Evolutionary conservation across 2,888 invertebrate species (phyloP).

Genomic region (Phaonia tiefii): DNA sequence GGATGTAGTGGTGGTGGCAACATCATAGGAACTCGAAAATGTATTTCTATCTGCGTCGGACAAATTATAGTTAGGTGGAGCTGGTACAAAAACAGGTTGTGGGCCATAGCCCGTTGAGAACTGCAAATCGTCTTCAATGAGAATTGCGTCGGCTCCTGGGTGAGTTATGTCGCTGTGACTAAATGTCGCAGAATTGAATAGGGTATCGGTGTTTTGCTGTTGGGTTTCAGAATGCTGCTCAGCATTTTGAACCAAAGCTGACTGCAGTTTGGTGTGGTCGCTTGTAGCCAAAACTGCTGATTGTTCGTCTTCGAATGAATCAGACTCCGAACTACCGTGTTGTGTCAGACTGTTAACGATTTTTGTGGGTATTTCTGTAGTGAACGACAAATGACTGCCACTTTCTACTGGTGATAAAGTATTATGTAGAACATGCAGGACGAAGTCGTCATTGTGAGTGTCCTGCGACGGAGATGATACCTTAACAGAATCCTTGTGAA

Average conservation of each 20-base stretch:
- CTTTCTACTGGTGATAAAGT: constrained; percentile 70
- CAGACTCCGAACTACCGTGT: constrained; percentile 74
- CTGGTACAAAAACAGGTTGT: constrained; percentile 76
- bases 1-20: constrained; percentile 72
- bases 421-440: constrained; percentile 76
- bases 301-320: constrained; percentile 73
- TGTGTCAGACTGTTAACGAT: constrained; percentile 73
- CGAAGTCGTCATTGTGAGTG: constrained; percentile 76
- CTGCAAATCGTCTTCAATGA: constrained; percentile 83
- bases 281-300: constrained; percentile 44
- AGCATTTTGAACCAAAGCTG: constrained; percentile 10
- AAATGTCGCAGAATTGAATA: constrained; percentile 77
- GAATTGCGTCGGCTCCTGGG: constrained; percentile 84
- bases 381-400: constrained; percentile 70
- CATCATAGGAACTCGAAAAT: constrained; percentile 33
- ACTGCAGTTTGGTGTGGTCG: not conserved
- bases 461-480: constrained; percentile 75
- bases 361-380: constrained; percentile 78
- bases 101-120: constrained; percentile 82
- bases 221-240: not conserved
- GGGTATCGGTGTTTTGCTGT: constrained; percentile 46
- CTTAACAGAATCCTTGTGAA: constrained; percentile 76
- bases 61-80: constrained; percentile 80
- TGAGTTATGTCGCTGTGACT: constrained; percentile 84
- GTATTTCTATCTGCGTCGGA: constrained; percentile 70